Evolutionary conservation across 2,888 invertebrate genomes (phyloP), one percentile per base, ranked within the genome.

Genomic region (Acanthosepion esculentum): DNA sequence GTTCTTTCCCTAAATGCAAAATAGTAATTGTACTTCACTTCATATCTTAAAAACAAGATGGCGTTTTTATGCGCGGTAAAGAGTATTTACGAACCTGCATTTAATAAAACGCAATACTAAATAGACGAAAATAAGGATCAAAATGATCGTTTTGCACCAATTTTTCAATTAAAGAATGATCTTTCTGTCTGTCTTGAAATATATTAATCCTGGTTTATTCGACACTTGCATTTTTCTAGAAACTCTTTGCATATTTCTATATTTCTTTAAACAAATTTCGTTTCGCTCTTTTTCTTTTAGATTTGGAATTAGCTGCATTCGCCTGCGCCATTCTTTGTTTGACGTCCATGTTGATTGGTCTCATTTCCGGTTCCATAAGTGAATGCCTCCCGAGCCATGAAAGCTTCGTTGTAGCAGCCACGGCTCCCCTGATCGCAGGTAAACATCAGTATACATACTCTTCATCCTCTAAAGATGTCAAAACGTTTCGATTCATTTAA

Each of bases 301-400:
- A 95, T 94, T 91, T 96, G 53, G 96, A 96, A 94, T 50, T 95
- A 33, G 95, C 95, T 48, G 96, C 96, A 1, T 95, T 95, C 94
- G 95, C 95, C 78, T 96, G 95, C 91, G 96, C 96, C 18, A 91
- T 96, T 59, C 94, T 95, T 41, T 96, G 96, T 94, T 95, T 96
- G 64, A 92, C 95, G 41, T 95, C 95, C 12, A 95, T 96, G 92
- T 95, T 95, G 23, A 92, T 95, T 48, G 95, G 95, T 18, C 95
- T 95, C 5, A 94, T 95, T 3, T 93, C 95, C 6, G 96, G 96
- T 41, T 95, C 95, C 1, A 95, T 95, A 78, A 96, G 95, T 48
- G 95, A 95, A n/a, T 94, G 94, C 53, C 95, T 95, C 78, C 94
- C 94, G 8, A 94, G 95, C 78, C 94, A 95, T 55, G 94, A 94